Conservation (phyloP, 2,113 vertebrate species). For the Chinchilla lanigera region DNA sequence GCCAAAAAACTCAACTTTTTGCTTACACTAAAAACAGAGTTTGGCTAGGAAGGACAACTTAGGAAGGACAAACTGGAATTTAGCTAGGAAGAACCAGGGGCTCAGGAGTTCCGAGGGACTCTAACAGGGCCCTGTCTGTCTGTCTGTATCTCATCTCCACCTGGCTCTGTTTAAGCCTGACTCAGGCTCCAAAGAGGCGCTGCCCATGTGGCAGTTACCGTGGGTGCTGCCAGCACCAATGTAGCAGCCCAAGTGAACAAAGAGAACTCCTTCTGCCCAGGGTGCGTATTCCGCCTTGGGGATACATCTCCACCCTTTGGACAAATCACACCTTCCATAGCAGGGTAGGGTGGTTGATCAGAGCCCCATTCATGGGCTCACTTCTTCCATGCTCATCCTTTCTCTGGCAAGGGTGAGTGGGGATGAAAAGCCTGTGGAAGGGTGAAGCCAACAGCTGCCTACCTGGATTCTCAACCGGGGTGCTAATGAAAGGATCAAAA, state of each 20-base stretch:
- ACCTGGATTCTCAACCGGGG: not conserved
- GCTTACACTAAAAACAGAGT: slow-evolving; percentile 52
- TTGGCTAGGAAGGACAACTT: not conserved
- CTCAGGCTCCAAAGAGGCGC: not conserved
- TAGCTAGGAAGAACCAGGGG: not conserved
- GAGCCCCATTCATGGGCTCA: not conserved
- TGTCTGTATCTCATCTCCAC: not conserved
- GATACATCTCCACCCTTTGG: not conserved
- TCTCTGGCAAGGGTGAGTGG: not conserved
- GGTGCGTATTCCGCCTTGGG: not conserved
- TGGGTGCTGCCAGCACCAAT: not conserved
- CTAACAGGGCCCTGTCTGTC: not conserved
- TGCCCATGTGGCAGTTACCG: not conserved
- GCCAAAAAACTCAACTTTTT: slow-evolving; percentile 28
- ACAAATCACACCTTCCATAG: not conserved
- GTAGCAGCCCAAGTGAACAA: not conserved
- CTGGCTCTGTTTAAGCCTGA: not conserved
- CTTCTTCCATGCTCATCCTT: not conserved
- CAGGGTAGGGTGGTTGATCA: not conserved
- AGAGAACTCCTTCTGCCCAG: not conserved
- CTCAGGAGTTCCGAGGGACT: not conserved
- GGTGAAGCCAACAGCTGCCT: not conserved
- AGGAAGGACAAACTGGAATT: slow-evolving; percentile 4
- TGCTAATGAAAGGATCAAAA: not conserved
- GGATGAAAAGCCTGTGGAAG: not conserved